Percentiles rank a stretch among this genome's conserved stretches.
Evolutionary conservation across 1,140 invertebrate species (phyloP).

Genomic region (Bombus pascuorum): DNA sequence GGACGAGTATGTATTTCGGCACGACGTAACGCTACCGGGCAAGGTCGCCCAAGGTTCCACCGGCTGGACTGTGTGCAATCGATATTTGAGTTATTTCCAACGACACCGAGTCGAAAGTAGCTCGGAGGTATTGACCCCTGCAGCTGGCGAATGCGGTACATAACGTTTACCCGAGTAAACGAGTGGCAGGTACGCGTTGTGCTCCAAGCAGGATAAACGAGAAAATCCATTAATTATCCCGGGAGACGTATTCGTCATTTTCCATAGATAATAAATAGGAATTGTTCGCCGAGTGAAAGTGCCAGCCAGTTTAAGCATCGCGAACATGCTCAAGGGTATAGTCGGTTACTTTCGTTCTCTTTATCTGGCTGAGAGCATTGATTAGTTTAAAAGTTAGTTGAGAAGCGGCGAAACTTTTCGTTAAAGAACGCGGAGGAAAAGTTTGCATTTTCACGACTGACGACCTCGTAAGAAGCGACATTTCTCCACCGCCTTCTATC

Average conservation of each 20-base stretch:
- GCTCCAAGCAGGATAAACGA: background rate
- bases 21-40: background rate
- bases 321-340: background rate
- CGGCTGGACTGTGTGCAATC: background rate
- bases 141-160: background rate
- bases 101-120: background rate
- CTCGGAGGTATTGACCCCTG: background rate
- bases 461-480: background rate
- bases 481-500: background rate
- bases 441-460: constrained; percentile 2
- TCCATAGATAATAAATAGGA: background rate
- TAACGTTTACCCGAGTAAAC: background rate
- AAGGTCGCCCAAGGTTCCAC: constrained; percentile 19
- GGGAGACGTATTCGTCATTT: constrained; percentile 4
- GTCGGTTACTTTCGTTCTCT: constrained; percentile 23
- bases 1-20: constrained; percentile 1
- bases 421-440: background rate
- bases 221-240: background rate
- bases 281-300: constrained; percentile 15
- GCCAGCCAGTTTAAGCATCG: background rate
- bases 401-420: constrained; percentile 17
- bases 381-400: constrained; percentile 23
- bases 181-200: background rate
- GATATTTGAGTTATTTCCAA: constrained; percentile 16
- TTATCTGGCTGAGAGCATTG: constrained; percentile 4